Base-by-base conservation (phyloP, 2,113 vertebrate species). In the Diadophis punctatus region DNA sequence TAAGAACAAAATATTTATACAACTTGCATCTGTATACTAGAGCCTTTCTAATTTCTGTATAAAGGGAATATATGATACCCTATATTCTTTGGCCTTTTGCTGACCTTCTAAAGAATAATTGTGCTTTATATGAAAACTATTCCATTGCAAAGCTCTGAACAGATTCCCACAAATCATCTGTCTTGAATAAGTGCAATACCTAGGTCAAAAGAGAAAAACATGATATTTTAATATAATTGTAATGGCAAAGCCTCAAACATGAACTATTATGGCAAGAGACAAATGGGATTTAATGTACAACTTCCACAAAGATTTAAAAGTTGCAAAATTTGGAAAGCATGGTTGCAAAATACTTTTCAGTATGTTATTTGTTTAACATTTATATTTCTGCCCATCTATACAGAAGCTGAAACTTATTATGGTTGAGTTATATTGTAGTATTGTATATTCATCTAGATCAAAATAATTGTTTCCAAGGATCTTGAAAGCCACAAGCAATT, bases 291-390 rank as follows among this genome's bases (percentile, higher is more conserved):
- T 91, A 74, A 3, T 11, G 4, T 43, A 93, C 87, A 95, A 90
- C 58, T 92, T 88, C 34, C 51, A 74, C 23, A 93, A 84, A 94
- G 23, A 93, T 51, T 74, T 86, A 91, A 95, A 95, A 0, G 11
- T 46, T 93, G 4, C 20, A 92, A 85, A 90, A 93, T 94, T 56
- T 80, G 3, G 5, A 27, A 0, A 8, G 49, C 1, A 5, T 3
- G 53, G 23, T 49, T 52, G 56, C 53, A 86, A 87, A 91, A 84
- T 91, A 55, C 9, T 60, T 91, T 63, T 63, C 34, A 55, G 3
- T 23, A 14, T 63, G 39, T 86, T 46, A 49, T 11, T 48, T 55
- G 55, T 46, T 4, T 56, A 18, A 14, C 51, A 60, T 27, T 18
- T 46, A 43, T 39, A 84, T 39, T 84, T 46, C 39, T n/a, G 5